These are phyloP conservation scores for Timema cristinae DNA, from an alignment of 2,888 invertebrate species.

Conservation along the genomic window DNA sequence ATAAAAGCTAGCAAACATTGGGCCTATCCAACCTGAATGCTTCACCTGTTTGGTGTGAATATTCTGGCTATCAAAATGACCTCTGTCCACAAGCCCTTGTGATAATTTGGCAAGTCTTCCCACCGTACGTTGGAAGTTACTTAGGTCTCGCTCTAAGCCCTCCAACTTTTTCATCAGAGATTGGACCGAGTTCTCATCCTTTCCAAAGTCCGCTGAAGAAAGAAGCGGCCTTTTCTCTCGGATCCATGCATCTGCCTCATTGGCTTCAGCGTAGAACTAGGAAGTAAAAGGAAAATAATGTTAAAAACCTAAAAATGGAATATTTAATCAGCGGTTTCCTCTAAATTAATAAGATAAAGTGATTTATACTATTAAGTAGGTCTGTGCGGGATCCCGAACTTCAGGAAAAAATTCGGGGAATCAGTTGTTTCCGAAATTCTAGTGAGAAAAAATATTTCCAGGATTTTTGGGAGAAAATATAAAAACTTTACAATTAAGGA, in stretches of 20 bases:
- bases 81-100: conserved; percentile 62
- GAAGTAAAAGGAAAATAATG: too few relatives aligned
- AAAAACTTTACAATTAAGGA: too few relatives aligned
- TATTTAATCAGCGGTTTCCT: too few relatives aligned
- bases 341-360: too few relatives aligned
- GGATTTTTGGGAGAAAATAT: too few relatives aligned
- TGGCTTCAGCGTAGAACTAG: conserved; percentile 82
- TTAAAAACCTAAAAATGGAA: too few relatives aligned
- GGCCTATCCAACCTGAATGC: background rate
- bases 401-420: too few relatives aligned
- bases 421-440: too few relatives aligned
- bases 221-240: conserved; percentile 74
- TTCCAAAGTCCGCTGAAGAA: conserved; percentile 76
- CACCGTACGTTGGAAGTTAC: conserved; percentile 70
- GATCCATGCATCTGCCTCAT: conserved; percentile 92
- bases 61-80: conserved; percentile 76
- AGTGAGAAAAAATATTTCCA: too few relatives aligned
- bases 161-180: conserved; percentile 80
- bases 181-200: conserved; percentile 88
- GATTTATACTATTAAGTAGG: too few relatives aligned
- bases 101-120: conserved; percentile 66
- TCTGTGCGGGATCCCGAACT: too few relatives aligned
- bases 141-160: conserved; percentile 74
- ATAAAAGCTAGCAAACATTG: too few relatives aligned
- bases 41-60: conserved; percentile 60